phyloP scores from a whole-genome alignment of 2,888 invertebrate genomes.

The Torymus tubicola region DNA sequence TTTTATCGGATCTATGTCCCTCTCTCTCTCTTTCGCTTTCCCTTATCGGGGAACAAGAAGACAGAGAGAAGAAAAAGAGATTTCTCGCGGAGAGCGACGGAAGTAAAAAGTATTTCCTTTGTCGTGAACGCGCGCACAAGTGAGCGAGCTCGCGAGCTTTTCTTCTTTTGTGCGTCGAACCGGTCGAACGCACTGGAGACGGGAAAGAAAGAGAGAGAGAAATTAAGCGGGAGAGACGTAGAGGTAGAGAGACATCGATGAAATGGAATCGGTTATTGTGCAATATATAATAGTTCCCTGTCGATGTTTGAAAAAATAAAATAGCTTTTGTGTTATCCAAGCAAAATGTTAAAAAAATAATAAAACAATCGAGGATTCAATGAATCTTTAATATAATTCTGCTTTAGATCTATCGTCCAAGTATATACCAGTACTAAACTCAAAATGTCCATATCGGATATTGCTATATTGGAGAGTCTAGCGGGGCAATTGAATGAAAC shows the following conservation, averaged over 20 bases:
- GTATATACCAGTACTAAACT: too few relatives aligned
- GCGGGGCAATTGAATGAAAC: constrained; percentile 88
- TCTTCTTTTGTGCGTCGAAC: constrained; percentile 19
- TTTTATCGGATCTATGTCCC: constrained; percentile 21
- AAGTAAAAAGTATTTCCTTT: constrained; percentile 50
- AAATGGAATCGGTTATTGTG: constrained; percentile 29
- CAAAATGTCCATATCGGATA: too few relatives aligned
- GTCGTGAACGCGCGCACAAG: constrained; percentile 3
- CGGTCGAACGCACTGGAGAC: constrained; percentile 8
- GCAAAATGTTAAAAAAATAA: too few relatives aligned
- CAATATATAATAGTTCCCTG: constrained; percentile 1
- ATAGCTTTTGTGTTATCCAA: too few relatives aligned
- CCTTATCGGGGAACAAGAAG: constrained; percentile 33
- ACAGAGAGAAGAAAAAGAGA: background rate
- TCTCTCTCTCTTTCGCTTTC: background rate
- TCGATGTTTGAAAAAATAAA: too few relatives aligned
- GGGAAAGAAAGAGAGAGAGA: constrained; percentile 32
- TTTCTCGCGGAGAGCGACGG: constrained; percentile 23
- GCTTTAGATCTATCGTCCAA: too few relatives aligned
- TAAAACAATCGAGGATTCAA: too few relatives aligned
- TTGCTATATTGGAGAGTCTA: constrained; percentile 66
- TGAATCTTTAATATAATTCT: too few relatives aligned
- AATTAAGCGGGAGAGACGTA: constrained; percentile 34
- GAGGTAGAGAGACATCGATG: constrained; percentile 8
- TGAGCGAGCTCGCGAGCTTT: background rate